phyloP scores from a whole-genome alignment of 2,113 vertebrate genomes.

The Taurulus bubalis region DNA sequence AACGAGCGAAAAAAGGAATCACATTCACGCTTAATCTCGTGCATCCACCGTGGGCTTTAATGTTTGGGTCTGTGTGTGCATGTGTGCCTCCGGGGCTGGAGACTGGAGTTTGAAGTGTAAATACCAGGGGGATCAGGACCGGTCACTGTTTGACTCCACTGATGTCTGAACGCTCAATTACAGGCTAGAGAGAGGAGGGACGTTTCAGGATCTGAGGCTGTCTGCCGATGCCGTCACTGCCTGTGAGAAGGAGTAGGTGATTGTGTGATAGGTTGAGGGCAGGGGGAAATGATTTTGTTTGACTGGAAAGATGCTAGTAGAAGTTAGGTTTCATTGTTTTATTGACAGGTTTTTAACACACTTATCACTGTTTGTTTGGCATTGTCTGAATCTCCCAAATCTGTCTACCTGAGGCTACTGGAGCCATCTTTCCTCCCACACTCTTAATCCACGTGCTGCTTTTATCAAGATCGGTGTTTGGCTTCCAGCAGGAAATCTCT shows the following conservation, averaged over 20 bases:
- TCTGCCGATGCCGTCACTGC: constrained; percentile 2
- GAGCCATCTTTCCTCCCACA: constrained; percentile 15
- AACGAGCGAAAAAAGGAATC: constrained; percentile 55
- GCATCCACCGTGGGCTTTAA: constrained; percentile 41
- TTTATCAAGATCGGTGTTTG: constrained; percentile 22
- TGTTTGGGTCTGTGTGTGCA: background rate
- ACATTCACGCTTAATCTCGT: constrained; percentile 75
- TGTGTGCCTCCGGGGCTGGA: constrained; percentile 46
- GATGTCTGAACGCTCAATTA: constrained; percentile 64
- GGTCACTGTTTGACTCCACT: constrained; percentile 64
- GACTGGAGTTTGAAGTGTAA: constrained; percentile 63
- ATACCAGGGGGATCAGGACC: constrained; percentile 47
- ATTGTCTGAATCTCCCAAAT: background rate
- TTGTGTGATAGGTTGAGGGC: background rate
- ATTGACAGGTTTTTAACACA: background rate
- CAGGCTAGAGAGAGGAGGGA: constrained; percentile 44
- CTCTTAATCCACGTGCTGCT: constrained; percentile 5
- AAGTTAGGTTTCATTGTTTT: background rate
- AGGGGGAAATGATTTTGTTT: background rate
- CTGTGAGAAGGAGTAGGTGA: background rate
- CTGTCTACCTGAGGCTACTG: background rate
- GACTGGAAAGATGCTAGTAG: background rate
- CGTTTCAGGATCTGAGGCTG: constrained; percentile 1
- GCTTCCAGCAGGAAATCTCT: constrained; percentile 53
- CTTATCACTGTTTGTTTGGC: background rate